phyloP scores from a whole-genome alignment of 2,797 vertebrate genomes.

The Schizopygopsis pylzovi region DNA sequence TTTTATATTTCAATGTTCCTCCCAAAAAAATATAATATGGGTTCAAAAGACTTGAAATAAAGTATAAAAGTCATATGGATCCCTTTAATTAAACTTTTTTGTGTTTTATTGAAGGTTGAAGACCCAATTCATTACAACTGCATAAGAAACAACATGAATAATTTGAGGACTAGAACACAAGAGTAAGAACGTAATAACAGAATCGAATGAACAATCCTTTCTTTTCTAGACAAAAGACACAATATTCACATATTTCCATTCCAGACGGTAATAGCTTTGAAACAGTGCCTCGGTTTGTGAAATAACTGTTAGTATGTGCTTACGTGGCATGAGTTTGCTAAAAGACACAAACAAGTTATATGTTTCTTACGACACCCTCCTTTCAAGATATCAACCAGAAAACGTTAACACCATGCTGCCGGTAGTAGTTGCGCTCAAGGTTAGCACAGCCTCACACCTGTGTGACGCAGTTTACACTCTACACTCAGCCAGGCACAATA shows the following conservation, averaged over 20 bases:
- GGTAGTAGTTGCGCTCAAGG: slow-evolving; percentile 55
- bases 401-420: slow-evolving; percentile 36
- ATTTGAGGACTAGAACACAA: not conserved
- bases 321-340: slow-evolving; percentile 71
- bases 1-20: not conserved
- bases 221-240: not conserved
- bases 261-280: slow-evolving; percentile 26
- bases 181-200: not conserved
- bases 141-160: not conserved
- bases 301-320: slow-evolving; percentile 68
- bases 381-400: slow-evolving; percentile 30
- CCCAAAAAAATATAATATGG: not conserved
- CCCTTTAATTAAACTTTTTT: not conserved
- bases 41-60: not conserved
- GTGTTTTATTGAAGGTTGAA: not conserved
- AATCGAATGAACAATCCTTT: not conserved
- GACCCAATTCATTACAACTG: not conserved
- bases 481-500: slow-evolving; percentile 75
- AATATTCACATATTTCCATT: slow-evolving; percentile 6
- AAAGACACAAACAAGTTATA: slow-evolving; percentile 66
- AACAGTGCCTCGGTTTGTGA: slow-evolving; percentile 64
- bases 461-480: slow-evolving; percentile 80
- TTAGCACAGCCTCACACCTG: slow-evolving; percentile 77
- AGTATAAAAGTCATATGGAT: not conserved
- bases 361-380: slow-evolving; percentile 44